Percentiles rank a stretch among this genome's conserved stretches.
phyloP scores from a whole-genome alignment of 2,888 invertebrate species.

The Tachina lurida region DNA sequence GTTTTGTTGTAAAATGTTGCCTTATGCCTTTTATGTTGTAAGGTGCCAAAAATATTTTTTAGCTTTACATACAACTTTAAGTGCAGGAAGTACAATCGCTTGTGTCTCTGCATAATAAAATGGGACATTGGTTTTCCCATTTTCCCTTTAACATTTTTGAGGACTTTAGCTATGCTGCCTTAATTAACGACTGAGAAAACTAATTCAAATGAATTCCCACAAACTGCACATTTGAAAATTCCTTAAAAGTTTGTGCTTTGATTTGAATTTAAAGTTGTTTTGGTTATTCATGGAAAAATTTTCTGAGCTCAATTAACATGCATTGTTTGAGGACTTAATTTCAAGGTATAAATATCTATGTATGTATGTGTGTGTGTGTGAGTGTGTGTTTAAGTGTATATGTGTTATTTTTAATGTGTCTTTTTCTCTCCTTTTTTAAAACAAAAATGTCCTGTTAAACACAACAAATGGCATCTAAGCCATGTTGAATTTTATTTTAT shows the following conservation, averaged over 20 bases:
- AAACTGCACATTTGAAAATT: neutral
- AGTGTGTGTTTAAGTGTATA: neutral
- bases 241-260: neutral
- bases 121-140: too few relatives aligned
- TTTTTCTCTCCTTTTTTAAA: neutral
- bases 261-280: slow-evolving; percentile 7
- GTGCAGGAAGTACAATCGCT: too few relatives aligned
- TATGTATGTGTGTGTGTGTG: neutral
- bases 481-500: slow-evolving; percentile 53
- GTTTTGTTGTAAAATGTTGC: too few relatives aligned
- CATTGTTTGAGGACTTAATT: slow-evolving; percentile 27
- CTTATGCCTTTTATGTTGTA: too few relatives aligned
- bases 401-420: neutral
- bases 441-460: slow-evolving; percentile 33
- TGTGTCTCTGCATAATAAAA: too few relatives aligned
- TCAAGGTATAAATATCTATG: neutral
- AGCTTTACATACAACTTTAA: too few relatives aligned
- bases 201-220: neutral
- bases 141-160: too few relatives aligned
- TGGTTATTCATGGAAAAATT: neutral
- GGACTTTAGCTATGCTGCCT: too few relatives aligned
- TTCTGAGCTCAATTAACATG: slow-evolving; percentile 9
- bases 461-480: slow-evolving; percentile 34
- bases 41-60: too few relatives aligned
- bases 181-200: too few relatives aligned